Conservation (phyloP, 1,140 invertebrate species). For the Drosophila navojoa region DNA sequence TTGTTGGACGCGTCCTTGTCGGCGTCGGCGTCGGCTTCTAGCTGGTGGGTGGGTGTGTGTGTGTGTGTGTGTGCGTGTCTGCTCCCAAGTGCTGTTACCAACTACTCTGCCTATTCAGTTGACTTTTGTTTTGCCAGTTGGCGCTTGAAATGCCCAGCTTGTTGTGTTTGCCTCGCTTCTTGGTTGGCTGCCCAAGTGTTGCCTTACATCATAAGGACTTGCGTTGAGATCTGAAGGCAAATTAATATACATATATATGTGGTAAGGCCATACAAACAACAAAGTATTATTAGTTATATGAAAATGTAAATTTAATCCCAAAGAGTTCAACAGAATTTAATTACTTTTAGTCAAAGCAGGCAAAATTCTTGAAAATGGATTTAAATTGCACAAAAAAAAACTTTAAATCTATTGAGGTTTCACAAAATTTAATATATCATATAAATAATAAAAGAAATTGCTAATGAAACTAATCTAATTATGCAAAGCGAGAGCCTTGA, state of each 20-base stretch:
- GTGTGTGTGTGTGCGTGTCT: background rate
- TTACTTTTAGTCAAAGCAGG: too few relatives aligned
- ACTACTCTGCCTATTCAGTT: background rate
- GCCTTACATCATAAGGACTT: constrained; percentile 31
- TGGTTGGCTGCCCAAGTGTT: constrained; percentile 16
- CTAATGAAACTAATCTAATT: background rate
- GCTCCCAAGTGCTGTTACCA: background rate
- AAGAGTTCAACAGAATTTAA: too few relatives aligned
- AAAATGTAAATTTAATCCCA: too few relatives aligned
- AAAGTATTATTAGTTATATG: background rate
- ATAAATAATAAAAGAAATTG: background rate
- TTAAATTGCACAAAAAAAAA: background rate
- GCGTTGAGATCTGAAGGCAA: constrained; percentile 13
- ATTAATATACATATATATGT: background rate
- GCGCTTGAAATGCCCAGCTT: background rate
- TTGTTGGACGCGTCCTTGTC: constrained; percentile 23
- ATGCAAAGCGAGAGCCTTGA: background rate
- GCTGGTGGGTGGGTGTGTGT: too few relatives aligned
- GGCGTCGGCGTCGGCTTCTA: background rate
- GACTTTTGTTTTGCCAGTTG: background rate
- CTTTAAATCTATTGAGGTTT: background rate
- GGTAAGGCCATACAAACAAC: background rate
- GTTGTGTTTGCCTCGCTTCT: constrained; percentile 35
- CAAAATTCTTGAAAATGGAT: background rate
- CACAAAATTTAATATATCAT: background rate